Evolutionary conservation across 2,888 invertebrate genomes (phyloP).

Genomic region (Philopedon plagiatum): DNA sequence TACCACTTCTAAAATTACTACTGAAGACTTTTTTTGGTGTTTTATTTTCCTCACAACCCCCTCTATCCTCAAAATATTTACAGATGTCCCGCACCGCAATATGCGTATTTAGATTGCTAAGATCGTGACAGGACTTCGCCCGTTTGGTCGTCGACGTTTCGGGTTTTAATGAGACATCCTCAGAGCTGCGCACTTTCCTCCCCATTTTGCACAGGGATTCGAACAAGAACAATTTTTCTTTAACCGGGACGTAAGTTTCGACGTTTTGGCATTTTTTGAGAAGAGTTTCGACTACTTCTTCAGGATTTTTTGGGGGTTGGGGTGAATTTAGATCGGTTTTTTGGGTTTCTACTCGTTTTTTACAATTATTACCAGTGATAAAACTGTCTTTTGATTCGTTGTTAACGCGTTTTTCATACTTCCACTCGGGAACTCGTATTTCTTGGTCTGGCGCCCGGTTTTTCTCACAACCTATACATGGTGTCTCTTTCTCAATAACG

Average conservation of each 20-base stretch:
- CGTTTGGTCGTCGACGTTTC: constrained; percentile 70
- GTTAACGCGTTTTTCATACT: neutral
- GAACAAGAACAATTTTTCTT: constrained; percentile 79
- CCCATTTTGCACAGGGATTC: constrained; percentile 78
- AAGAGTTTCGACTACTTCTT: constrained; percentile 70
- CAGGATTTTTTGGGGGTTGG: constrained; percentile 55
- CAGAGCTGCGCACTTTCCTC: constrained; percentile 76
- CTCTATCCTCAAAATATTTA: constrained; percentile 77
- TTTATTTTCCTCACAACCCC: constrained; percentile 2
- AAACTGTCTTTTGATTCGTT: neutral
- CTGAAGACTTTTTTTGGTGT: neutral
- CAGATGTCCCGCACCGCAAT: constrained; percentile 77
- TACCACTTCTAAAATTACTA: constrained; percentile 10
- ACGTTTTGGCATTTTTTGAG: constrained; percentile 72
- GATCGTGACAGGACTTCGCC: constrained; percentile 78
- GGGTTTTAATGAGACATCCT: constrained; percentile 72
- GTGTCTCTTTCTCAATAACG: neutral
- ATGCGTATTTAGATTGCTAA: constrained; percentile 69
- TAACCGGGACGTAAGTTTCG: constrained; percentile 79
- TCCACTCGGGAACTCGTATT: constrained; percentile 1
- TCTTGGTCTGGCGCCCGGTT: constrained; percentile 20
- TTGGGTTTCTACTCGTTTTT: constrained; percentile 7
- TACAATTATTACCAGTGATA: neutral
- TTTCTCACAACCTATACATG: constrained; percentile 44
- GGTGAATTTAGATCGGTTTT: constrained; percentile 14